Evolutionary conservation across 2,113 vertebrate species (phyloP).

Genomic region (Poeciliopsis turrubarensis): DNA sequence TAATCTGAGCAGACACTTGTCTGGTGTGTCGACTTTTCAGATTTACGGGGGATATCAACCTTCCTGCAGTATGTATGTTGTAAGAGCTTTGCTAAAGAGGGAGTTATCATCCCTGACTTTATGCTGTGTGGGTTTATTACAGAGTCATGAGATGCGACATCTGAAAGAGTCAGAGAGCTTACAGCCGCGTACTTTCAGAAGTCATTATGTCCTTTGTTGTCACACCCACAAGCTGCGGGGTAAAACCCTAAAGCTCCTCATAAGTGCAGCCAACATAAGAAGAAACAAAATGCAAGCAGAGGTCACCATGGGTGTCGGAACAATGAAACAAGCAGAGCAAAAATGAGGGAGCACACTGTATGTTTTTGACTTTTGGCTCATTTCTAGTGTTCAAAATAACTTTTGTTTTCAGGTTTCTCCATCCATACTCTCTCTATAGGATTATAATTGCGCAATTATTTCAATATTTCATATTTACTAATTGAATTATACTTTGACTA

Average conservation of each 20-base stretch:
- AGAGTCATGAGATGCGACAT: conserved; percentile 48
- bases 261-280: background rate
- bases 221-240: background rate
- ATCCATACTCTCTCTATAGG: too few relatives aligned
- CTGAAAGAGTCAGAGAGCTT: conserved; percentile 31
- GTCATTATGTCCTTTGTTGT: conserved; percentile 11
- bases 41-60: conserved; percentile 40
- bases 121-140: conserved; percentile 38
- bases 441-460: too few relatives aligned
- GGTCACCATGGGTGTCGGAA: background rate
- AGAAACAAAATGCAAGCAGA: background rate
- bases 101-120: conserved; percentile 27
- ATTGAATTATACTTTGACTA: too few relatives aligned
- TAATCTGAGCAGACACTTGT: conserved; percentile 32
- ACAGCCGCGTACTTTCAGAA: conserved; percentile 32
- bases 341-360: background rate
- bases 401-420: too few relatives aligned
- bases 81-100: conserved; percentile 15
- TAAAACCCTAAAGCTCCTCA: background rate
- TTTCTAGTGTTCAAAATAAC: too few relatives aligned
- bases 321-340: background rate
- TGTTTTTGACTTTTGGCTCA: too few relatives aligned
- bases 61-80: conserved; percentile 8
- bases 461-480: too few relatives aligned
- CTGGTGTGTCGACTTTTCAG: conserved; percentile 11